Base-by-base conservation (phyloP, 1,140 invertebrate genomes). In the Drosophila truncata region DNA sequence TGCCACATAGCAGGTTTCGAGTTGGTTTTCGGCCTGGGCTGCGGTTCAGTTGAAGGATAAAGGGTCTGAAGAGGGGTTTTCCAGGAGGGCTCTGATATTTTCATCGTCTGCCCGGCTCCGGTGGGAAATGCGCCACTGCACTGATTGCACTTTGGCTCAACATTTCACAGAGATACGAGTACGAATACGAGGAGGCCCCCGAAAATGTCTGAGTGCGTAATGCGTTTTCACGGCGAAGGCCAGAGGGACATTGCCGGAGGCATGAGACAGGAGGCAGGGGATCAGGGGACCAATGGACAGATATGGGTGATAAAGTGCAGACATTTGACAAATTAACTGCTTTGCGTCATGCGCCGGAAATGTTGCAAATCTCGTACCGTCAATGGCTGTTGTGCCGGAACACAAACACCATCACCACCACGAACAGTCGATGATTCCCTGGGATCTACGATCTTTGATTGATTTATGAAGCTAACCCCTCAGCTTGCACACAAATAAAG, bases 241-340 rank as follows among this genome's bases (percentile, higher is more conserved):
- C 50, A 49, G 39, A 14, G 29, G 49, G 47, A 61, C 29, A 31
- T 18, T 37, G 37, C 52, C 31, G 39, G 35, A 1, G n/a, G n/a
- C n/a, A n/a, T n/a, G n/a, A 31, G 64, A 10, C 31, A 6, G 47
- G 27, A 35, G 54, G 35, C 27, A 6, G 16, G 39, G 18, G 41
- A 29, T 31, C 39, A 2, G 33, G 58, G 37, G 37, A 39, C 49
- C 37, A 50, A 10, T 59, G 78, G 63, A 80, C 80, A 78, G 85
- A 90, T 90, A 90, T 90, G 81, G 70, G 87, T 91, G 86, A 91
- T 91, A 91, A 91, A 91, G 86, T 91, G 86, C 82, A 86, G 87
- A 91, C 86, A 91, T 91, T 91, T 91, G 86, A 91, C 87, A 91
- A 91, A 91, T 91, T 91, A 91, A 91, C 82, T 91, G 87, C 82